Evolutionary conservation across 2,797 vertebrate genomes (phyloP).

Genomic region (Tapera naevia): DNA sequence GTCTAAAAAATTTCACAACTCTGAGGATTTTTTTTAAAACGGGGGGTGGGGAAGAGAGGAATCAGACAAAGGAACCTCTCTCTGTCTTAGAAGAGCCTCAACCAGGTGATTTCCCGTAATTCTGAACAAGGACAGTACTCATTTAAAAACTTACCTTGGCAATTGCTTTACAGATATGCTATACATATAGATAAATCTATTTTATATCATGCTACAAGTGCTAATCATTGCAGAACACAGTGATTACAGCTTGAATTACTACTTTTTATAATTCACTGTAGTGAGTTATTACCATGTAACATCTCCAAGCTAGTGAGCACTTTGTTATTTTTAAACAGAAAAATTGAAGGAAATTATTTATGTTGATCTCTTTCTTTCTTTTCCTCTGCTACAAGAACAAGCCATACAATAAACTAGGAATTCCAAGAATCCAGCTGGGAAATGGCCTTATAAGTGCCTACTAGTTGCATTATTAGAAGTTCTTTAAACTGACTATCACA

Average conservation of each 20-base stretch:
- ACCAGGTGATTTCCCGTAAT: not conserved
- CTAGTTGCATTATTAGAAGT: not conserved
- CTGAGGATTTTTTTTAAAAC: not conserved
- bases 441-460: not conserved
- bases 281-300: not conserved
- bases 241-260: slow-evolving; percentile 48
- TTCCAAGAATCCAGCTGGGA: not conserved
- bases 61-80: not conserved
- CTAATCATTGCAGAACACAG: slow-evolving; percentile 37
- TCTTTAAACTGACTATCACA: not conserved
- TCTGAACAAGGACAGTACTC: not conserved
- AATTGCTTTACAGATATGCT: slow-evolving; percentile 34
- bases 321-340: slow-evolving; percentile 45
- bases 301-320: not conserved
- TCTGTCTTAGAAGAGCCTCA: not conserved
- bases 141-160: slow-evolving; percentile 1
- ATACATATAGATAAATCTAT: slow-evolving; percentile 49
- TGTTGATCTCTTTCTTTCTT: not conserved
- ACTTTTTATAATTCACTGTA: slow-evolving; percentile 51
- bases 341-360: slow-evolving; percentile 17
- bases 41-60: not conserved
- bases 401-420: not conserved
- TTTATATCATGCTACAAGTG: slow-evolving; percentile 30
- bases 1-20: not conserved
- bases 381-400: not conserved